A percentile compares a stretch with the other conserved stretches of the same genome.
These are phyloP conservation scores for Microtus ochrogaster DNA, from an alignment of 2,113 vertebrate genomes.

Conservation along the genomic window DNA sequence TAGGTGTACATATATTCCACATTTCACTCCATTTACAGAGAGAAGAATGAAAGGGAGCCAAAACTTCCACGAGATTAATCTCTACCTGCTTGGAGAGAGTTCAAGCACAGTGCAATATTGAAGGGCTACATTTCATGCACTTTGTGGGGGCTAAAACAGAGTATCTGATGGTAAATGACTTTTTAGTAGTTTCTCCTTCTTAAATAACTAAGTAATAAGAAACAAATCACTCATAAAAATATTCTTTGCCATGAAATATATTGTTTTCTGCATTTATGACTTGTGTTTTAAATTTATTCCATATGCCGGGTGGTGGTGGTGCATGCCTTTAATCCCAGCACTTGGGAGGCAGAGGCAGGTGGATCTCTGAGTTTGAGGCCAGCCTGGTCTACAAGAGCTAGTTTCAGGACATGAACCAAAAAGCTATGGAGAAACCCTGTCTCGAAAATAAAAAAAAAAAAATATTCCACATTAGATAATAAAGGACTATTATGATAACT, in stretches of 20 bases:
- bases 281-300: neutral
- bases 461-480: slow-evolving; percentile 41
- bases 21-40: neutral
- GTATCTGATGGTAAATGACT: neutral
- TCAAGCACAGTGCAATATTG: neutral
- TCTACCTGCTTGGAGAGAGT: neutral
- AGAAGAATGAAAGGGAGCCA: neutral
- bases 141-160: neutral
- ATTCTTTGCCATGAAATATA: slow-evolving; percentile 30
- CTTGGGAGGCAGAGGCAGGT: no score
- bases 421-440: no score
- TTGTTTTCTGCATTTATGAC: slow-evolving; percentile 51
- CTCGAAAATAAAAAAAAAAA: no score
- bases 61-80: neutral
- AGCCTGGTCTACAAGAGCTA: no score
- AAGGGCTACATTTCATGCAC: neutral
- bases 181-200: neutral
- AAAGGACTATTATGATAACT: slow-evolving; percentile 61
- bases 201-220: neutral
- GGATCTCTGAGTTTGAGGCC: no score
- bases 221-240: neutral
- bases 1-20: neutral
- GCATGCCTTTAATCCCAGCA: no score
- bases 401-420: no score
- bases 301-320: no score